Evolutionary conservation across 2,113 vertebrate species (phyloP), one percentile per base, ranked within the genome.

Genomic region (Burhinus oedicnemus): DNA sequence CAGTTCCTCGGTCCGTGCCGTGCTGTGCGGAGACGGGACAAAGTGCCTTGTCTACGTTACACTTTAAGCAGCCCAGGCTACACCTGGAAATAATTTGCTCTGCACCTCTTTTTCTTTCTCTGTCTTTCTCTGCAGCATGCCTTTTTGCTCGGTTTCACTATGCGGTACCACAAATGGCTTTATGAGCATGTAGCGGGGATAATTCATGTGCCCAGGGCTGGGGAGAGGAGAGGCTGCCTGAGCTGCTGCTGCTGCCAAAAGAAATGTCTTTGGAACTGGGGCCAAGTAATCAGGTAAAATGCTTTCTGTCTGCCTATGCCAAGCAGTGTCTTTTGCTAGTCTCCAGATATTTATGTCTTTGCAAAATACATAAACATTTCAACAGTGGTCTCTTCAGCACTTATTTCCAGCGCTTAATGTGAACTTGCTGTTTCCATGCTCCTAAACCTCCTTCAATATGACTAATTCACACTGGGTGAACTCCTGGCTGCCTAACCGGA

Each of bases 71-170:
- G 16, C 70, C 17, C 78, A 47, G 85, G 66, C 93, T 88, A 19
- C 94, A 90, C 90, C 86, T 92, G 91, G 92, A 80, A 92, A 10
- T 66, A 57, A 76, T 96, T 95, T 90, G 6, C 26, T 66, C 75
- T 58, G 47, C 69, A 42, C 38, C 44, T 34, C 54, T 54, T 58
- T 47, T 38, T 27, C 29, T 12, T 6, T 0, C 38, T 23, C 15
- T 61, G 5, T 7, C 15, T 26, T 17, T 29, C 78, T 38, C 65
- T 70, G 64, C 81, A 82, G 87, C 25, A 5, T 66, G 90, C 32
- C 65, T 90, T 52, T 74, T 13, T 12, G 51, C 72, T 45, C 0
- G 40, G 32, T 55, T 85, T 74, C 61, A 18, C 74, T 34, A 8
- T 1, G 4, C 5, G 20, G 82, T 15, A 9, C 69, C 69, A 84